Base-by-base conservation (phyloP, 2,797 vertebrate species). In the Enteromius treurensis region DNA sequence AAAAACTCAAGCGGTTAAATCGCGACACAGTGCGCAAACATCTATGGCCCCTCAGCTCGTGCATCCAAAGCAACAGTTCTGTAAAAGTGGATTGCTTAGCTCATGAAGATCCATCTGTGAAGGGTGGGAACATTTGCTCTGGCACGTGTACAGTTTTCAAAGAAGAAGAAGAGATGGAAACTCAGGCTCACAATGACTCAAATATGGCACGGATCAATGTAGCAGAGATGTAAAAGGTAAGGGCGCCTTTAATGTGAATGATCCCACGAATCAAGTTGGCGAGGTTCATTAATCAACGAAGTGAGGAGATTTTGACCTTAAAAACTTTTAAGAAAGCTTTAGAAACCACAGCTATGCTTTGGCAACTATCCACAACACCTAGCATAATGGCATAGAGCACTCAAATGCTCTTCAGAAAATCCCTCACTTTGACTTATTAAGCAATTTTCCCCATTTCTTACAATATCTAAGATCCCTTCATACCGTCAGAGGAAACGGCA, bases 11-110 rank as follows among this genome's bases (percentile, higher is more conserved):
- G 0, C 80, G 88, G 6, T 42, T 84, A 55, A 84, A 89, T 55
- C 82, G 91, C 8, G 89, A 78, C 0, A 77, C 69, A 0, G 11
- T 90, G 6, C 85, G 88, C 78, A 79, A 90, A 88, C 90, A 84
- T 81, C 40, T 81, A 53, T 15, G 26, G 67, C 53, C 13, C 7
- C 9, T 71, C 23, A 3, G 4, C 4, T 37, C n/a, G 1, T 55
- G 19, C 74, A 77, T 70, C 19, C 64, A 77, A 17, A 47, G 13
- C 14, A 68, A 19, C 23, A 8, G 19, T 2, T 70, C 81, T 32
- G 49, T 37, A 17, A 77, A 75, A 42, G 77, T 45, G 19, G 49
- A 58, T 69, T 17, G n/a, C 49, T 55, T 77, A 8, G 5, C 6
- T 69, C 47, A 65, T 4, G 1, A 40, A 49, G 29, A 51, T 62